These are phyloP conservation scores for Drosophila tripunctata DNA, from an alignment of 2,888 invertebrate species.

Conservation along the genomic window DNA sequence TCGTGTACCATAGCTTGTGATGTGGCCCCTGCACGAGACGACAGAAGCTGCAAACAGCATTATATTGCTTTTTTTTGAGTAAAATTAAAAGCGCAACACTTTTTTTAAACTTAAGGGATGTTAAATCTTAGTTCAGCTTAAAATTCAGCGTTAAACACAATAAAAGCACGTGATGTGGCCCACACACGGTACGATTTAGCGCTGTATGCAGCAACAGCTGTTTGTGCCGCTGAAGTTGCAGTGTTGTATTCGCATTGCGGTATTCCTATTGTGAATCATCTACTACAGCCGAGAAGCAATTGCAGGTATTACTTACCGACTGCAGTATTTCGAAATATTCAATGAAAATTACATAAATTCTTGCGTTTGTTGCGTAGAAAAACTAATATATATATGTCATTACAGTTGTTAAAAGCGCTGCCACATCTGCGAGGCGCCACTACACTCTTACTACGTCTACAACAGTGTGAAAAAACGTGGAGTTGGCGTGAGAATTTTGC, in stretches of 20 bases:
- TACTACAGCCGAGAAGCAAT: constrained; percentile 32
- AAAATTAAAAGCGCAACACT: too few species aligned
- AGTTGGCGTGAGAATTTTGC: constrained; percentile 51
- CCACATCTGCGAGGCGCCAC: constrained; percentile 50
- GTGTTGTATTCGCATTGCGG: constrained; percentile 28
- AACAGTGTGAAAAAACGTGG: constrained; percentile 66
- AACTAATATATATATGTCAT: constrained; percentile 70
- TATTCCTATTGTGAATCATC: constrained; percentile 55
- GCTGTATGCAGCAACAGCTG: neutral
- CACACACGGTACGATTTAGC: constrained; percentile 11
- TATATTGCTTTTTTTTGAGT: too few species aligned
- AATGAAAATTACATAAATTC: constrained; percentile 69
- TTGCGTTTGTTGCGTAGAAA: constrained; percentile 16
- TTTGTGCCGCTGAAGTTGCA: constrained; percentile 11
- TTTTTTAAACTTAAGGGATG: neutral
- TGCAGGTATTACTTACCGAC: constrained; percentile 68
- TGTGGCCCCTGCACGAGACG: too few species aligned
- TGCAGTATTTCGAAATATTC: constrained; percentile 25
- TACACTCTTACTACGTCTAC: constrained; percentile 30
- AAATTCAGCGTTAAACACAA: too few species aligned
- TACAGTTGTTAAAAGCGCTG: constrained; percentile 77
- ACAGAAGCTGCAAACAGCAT: too few species aligned
- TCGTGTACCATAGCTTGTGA: too few species aligned
- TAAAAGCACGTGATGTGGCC: too few species aligned
- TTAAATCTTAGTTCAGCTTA: too few species aligned